Conservation (phyloP, 2,797 vertebrate species). For the Melanotaenia boesemani region DNA sequence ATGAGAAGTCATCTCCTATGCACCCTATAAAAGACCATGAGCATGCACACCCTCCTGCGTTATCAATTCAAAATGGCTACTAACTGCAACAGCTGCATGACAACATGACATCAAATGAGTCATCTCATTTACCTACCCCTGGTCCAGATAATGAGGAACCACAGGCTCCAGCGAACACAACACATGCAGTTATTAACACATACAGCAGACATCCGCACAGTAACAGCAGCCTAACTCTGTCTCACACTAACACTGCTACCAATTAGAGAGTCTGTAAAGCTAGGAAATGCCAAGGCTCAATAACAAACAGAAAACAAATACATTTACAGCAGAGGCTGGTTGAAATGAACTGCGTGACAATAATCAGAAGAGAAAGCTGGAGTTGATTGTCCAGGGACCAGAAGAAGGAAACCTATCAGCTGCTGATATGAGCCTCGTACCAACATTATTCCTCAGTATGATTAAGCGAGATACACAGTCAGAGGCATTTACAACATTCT, state of each 20-base stretch:
- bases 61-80: constrained; percentile 57
- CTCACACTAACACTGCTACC: constrained; percentile 20
- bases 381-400: constrained; percentile 44
- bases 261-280: constrained; percentile 49
- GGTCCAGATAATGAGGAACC: constrained; percentile 73
- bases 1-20: constrained; percentile 10
- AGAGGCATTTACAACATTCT: not conserved
- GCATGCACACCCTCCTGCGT: constrained; percentile 55
- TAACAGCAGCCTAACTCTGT: constrained; percentile 13
- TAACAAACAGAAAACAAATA: constrained; percentile 45
- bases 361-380: constrained; percentile 44
- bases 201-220: not conserved
- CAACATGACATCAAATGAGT: constrained; percentile 58
- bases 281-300: constrained; percentile 41
- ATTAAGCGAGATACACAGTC: constrained; percentile 5
- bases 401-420: not conserved
- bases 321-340: constrained; percentile 11
- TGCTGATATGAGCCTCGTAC: constrained; percentile 16
- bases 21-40: constrained; percentile 7
- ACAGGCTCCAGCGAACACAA: constrained; percentile 36
- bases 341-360: constrained; percentile 52
- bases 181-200: constrained; percentile 27
- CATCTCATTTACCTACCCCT: constrained; percentile 76
- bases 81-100: constrained; percentile 61
- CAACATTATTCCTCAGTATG: constrained; percentile 1